These are phyloP conservation scores for Atlantisia rogersi DNA, from an alignment of 2,113 vertebrate species.

Conservation along the genomic window DNA sequence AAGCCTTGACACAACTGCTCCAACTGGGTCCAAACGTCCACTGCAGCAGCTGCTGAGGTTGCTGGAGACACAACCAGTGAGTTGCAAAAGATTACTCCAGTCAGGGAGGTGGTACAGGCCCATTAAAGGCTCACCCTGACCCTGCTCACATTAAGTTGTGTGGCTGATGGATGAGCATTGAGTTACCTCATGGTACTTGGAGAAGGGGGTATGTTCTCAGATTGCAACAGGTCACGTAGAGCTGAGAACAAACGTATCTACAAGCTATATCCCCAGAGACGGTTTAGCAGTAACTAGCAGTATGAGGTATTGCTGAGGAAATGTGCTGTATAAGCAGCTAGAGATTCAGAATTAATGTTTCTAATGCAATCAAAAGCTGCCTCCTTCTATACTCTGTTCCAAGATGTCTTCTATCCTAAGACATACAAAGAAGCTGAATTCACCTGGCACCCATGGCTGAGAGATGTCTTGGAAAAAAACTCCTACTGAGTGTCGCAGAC, in stretches of 20 bases:
- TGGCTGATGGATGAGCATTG: neutral
- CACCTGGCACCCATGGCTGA: neutral
- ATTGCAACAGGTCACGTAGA: neutral
- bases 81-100: neutral
- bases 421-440: neutral
- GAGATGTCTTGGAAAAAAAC: neutral
- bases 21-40: neutral
- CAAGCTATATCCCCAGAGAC: neutral
- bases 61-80: neutral
- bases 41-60: neutral
- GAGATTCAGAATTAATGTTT: constrained; percentile 1
- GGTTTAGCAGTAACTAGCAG: neutral
- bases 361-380: neutral
- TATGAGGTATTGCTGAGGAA: neutral
- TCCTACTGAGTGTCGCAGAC: neutral
- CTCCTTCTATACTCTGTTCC: neutral
- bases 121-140: neutral
- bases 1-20: neutral
- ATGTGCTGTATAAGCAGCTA: neutral
- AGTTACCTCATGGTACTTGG: neutral
- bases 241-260: neutral
- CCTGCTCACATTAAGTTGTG: neutral
- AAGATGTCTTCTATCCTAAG: neutral
- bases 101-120: neutral
- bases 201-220: neutral